These are phyloP conservation scores for Schrankia costaestrigalis DNA, from an alignment of 2,888 invertebrate genomes.

Conservation along the genomic window DNA sequence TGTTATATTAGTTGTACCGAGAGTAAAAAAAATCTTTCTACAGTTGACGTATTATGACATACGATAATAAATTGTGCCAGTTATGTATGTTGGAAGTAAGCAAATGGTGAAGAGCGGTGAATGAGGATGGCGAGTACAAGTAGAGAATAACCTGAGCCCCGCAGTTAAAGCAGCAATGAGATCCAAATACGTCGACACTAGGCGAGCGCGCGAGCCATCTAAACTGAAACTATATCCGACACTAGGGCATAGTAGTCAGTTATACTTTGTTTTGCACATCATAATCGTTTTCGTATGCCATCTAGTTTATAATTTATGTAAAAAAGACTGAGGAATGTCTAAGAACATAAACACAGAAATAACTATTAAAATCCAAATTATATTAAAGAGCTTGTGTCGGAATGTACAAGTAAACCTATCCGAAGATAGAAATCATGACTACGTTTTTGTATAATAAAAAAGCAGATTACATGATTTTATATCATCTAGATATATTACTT, in stretches of 20 bases:
- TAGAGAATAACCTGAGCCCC: conserved; percentile 33
- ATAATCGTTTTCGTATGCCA: not conserved
- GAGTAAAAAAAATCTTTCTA: no score
- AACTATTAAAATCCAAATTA: conserved; percentile 3
- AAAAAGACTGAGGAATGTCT: conserved; percentile 24
- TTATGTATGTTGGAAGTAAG: conserved; percentile 12
- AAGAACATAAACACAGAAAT: conserved; percentile 6
- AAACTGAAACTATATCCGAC: conserved; percentile 20
- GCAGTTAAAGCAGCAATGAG: conserved; percentile 44
- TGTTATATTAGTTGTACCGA: no score
- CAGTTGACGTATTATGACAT: not conserved
- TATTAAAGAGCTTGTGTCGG: not conserved
- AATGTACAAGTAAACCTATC: conserved; percentile 1
- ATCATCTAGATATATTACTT: not conserved
- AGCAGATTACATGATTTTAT: not conserved
- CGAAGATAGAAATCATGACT: not conserved
- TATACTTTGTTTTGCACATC: not conserved
- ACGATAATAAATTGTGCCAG: conserved; percentile 3
- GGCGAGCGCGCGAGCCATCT: conserved; percentile 15
- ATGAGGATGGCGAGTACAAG: conserved; percentile 40
- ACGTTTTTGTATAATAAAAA: not conserved
- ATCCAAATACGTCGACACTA: conserved; percentile 37
- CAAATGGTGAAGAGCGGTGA: conserved; percentile 31
- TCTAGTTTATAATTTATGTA: not conserved
- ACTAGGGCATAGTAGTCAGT: conserved; percentile 1